Base-by-base conservation (phyloP, 1,140 invertebrate genomes). In the Dreissena polymorpha region DNA sequence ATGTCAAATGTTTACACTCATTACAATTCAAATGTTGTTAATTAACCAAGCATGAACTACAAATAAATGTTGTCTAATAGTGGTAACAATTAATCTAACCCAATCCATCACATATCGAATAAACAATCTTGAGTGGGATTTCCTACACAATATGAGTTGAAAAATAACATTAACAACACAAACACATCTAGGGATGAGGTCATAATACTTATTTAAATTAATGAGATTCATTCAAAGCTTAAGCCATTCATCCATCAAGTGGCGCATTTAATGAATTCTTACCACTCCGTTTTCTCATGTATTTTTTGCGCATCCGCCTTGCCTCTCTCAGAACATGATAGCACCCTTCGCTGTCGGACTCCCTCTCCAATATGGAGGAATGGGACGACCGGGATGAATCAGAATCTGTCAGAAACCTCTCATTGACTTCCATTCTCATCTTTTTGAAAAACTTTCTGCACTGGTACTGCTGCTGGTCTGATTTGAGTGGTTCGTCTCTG, bases 371-470 rank as follows among this genome's bases (percentile, higher is more conserved):
- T 21, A 55, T 29, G 18, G 25, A 27, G 0, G 29, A 64, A 12
- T 10, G 21, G 16, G 71, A 74, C 7, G 80, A 67, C 5, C 67
- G 75, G 8, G 84, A 84, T 16, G 80, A 82, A 27, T 88, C 85
- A 57, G 72, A 85, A 60, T 86, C 87, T 8, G 87, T 84, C 16
- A 88, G 67, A 10, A 88, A 65, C 67, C 84, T 68, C 64, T 86
- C 87, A 85, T 88, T 88, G 0, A 65, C 84, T 29, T 85, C 68
- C 49, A 86, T 75, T 27, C 85, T 63, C 63, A 82, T 79, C 72
- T 86, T 80, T 55, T 88, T 74, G 70, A 85, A 86, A 78, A 86
- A 86, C 67, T 86, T 85, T 21, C 76, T 51, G 81, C 85, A 88
- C 78, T 88, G 85, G 39, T 81, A 82, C 18, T 75, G 65, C 60